phyloP scores from a whole-genome alignment of 2,888 invertebrate species.

The Dendrolimus houi region DNA sequence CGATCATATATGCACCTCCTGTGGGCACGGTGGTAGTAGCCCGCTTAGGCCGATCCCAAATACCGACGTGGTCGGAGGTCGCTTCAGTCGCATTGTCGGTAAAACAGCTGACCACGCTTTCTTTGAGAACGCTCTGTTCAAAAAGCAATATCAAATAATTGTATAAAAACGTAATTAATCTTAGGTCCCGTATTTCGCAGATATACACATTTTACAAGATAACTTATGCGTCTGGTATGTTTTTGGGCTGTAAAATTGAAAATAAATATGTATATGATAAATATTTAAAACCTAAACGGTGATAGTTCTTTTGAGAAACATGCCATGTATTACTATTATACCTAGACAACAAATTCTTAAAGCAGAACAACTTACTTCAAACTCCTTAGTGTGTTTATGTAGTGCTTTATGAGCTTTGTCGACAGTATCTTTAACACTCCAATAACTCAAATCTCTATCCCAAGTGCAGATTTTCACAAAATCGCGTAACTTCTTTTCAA shows the following conservation, averaged over 20 bases:
- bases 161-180: too few species aligned
- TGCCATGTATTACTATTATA: neutral
- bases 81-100: conserved; percentile 49
- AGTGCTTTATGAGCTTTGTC: conserved; percentile 91
- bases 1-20: conserved; percentile 70
- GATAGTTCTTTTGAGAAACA: too few species aligned
- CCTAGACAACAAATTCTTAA: too few species aligned
- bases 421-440: conserved; percentile 92
- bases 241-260: too few species aligned
- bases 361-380: conserved; percentile 71
- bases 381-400: conserved; percentile 91
- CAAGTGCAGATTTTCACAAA: conserved; percentile 97
- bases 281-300: too few species aligned
- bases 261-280: too few species aligned
- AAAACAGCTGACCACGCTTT: conserved; percentile 60
- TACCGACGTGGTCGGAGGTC: conserved; percentile 67
- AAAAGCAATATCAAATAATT: neutral
- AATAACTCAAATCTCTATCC: conserved; percentile 95
- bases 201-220: too few species aligned
- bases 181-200: too few species aligned
- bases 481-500: conserved; percentile 94
- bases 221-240: too few species aligned
- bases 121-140: conserved; percentile 70
- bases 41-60: conserved; percentile 78
- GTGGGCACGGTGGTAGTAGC: conserved; percentile 52